A percentile compares a stretch with the other conserved stretches of the same genome.
Conservation (phyloP, 2,888 invertebrate genomes). For the Anodontia alba region DNA sequence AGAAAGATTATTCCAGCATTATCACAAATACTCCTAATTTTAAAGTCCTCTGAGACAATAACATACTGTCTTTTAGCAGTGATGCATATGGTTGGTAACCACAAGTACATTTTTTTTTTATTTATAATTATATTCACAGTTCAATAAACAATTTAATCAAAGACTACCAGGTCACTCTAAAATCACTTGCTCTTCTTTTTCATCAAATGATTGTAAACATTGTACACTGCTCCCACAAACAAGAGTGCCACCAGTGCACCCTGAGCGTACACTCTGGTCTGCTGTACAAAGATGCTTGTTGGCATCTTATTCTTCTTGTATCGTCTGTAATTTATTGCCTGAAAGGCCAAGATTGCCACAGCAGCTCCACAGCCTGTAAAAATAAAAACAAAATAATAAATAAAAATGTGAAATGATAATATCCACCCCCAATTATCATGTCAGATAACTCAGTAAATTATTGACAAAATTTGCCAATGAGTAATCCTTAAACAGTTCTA, state of each 20-base stretch:
- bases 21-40: too few relatives aligned
- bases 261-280: conserved; percentile 5
- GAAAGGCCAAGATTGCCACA: neutral
- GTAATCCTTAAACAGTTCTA: too few relatives aligned
- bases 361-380: neutral
- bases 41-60: too few relatives aligned
- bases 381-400: neutral
- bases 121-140: too few relatives aligned
- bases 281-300: neutral
- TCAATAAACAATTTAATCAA: too few relatives aligned
- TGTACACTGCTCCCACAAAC: neutral
- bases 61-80: too few relatives aligned
- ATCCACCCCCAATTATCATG: neutral
- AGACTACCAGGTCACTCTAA: too few relatives aligned
- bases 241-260: neutral
- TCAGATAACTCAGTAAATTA: neutral
- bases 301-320: neutral
- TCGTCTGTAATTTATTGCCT: neutral
- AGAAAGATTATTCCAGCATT: too few relatives aligned
- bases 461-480: neutral
- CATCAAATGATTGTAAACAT: neutral
- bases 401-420: neutral
- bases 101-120: too few relatives aligned
- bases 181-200: neutral
- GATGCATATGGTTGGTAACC: too few relatives aligned